These are phyloP conservation scores for Drosophila mauritiana DNA, from an alignment of 1,140 invertebrate species.

Conservation along the genomic window DNA sequence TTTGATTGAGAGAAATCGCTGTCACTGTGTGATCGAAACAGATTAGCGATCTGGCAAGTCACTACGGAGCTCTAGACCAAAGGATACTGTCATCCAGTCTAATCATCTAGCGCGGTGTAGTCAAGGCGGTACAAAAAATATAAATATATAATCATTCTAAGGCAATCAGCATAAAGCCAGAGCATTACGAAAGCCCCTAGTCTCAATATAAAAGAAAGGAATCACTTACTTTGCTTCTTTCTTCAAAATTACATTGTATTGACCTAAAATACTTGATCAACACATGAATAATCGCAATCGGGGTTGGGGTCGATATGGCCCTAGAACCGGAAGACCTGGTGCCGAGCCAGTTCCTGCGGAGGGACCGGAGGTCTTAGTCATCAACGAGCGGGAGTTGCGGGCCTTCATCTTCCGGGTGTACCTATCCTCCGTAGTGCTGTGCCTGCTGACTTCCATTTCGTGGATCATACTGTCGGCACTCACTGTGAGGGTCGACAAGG, in stretches of 20 bases:
- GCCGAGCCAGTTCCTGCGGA: background rate
- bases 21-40: background rate
- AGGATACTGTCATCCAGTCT: background rate
- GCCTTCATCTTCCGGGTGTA: constrained; percentile 22
- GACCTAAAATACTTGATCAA: background rate
- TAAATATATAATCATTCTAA: background rate
- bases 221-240: background rate
- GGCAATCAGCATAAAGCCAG: background rate
- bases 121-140: background rate
- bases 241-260: constrained; percentile 6
- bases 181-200: too few species aligned
- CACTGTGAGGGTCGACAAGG: background rate
- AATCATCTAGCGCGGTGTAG: too few species aligned
- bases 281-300: constrained; percentile 9
- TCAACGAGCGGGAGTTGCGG: background rate
- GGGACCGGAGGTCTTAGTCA: background rate
- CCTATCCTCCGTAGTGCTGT: background rate
- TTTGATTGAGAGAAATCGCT: background rate
- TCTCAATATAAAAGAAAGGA: too few species aligned
- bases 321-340: background rate
- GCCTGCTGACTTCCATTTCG: background rate
- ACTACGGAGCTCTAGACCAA: too few species aligned
- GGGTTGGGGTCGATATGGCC: background rate
- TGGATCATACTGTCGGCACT: constrained; percentile 9
- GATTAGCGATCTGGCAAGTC: background rate